phyloP scores from a whole-genome alignment of 1,140 invertebrate genomes.

The Hycleus cichorii region DNA sequence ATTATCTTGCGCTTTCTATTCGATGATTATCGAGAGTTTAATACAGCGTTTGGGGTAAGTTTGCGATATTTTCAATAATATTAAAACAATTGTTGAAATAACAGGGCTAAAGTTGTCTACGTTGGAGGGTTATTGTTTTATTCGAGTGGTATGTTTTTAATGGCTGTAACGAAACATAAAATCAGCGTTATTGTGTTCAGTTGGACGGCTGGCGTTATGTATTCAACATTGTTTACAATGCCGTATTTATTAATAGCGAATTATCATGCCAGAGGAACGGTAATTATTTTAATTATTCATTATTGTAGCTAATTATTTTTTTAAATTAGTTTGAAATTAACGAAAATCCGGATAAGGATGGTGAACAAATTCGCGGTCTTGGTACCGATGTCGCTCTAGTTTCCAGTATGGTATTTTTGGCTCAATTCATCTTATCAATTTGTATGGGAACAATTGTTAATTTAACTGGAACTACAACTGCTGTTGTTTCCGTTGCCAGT shows the following conservation, averaged over 20 bases:
- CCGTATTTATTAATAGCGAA: conserved; percentile 89
- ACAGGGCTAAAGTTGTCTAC: conserved; percentile 73
- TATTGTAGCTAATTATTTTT: neutral
- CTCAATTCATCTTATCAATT: conserved; percentile 83
- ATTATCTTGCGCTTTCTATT: conserved; percentile 88
- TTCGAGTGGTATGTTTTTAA: conserved; percentile 78
- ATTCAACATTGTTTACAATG: conserved; percentile 95
- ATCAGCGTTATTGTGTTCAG: conserved; percentile 82
- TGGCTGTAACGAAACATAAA: conserved; percentile 71
- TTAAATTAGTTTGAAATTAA: conserved; percentile 56
- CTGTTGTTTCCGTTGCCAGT: conserved; percentile 76
- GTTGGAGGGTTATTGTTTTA: conserved; percentile 87
- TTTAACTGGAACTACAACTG: conserved; percentile 73
- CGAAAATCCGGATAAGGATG: conserved; percentile 45
- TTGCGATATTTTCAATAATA: conserved; percentile 42
- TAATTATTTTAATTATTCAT: conserved; percentile 43
- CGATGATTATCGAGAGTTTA: conserved; percentile 78
- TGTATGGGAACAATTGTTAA: conserved; percentile 81
- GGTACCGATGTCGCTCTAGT: conserved; percentile 92
- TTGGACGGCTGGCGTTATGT: conserved; percentile 91
- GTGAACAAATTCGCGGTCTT: conserved; percentile 64
- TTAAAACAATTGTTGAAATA: no score
- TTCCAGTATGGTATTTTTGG: conserved; percentile 91
- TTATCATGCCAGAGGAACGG: conserved; percentile 81
- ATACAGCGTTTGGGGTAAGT: conserved; percentile 74